Percentiles rank a stretch among this genome's conserved stretches.
phyloP scores from a whole-genome alignment of 2,797 vertebrate species.

The Smutsia temminckii region DNA sequence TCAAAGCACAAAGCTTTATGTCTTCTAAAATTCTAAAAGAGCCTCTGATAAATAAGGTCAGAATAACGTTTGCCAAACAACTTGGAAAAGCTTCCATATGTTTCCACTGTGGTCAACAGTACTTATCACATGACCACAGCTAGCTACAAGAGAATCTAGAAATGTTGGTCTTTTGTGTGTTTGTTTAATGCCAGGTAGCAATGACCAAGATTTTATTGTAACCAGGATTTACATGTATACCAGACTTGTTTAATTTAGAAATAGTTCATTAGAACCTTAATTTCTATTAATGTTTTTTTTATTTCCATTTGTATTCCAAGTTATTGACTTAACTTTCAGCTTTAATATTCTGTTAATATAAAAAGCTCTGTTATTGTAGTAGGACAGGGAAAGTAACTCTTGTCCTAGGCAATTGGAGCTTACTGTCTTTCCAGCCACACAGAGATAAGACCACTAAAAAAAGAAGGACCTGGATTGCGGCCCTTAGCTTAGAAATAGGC shows the following conservation, averaged over 20 bases:
- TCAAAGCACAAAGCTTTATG: background rate
- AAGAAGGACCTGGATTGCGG: background rate
- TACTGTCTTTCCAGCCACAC: background rate
- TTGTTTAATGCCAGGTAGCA: background rate
- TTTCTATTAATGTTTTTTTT: background rate
- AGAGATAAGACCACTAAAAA: background rate
- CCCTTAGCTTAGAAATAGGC: background rate
- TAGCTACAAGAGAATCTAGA: background rate
- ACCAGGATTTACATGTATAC: background rate
- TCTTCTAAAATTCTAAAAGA: conserved; percentile 46
- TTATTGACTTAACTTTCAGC: background rate
- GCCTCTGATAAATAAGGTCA: conserved; percentile 22
- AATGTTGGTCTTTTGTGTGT: background rate
- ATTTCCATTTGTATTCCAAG: background rate
- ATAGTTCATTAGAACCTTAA: background rate
- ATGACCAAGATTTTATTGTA: background rate
- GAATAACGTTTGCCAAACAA: background rate
- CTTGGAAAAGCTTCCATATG: background rate
- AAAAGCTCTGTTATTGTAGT: background rate
- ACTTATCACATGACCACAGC: background rate
- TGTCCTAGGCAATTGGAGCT: background rate
- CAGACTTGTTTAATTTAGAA: background rate
- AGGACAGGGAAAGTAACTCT: background rate
- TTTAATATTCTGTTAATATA: background rate
- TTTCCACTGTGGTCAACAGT: background rate